phyloP scores from a whole-genome alignment of 2,797 vertebrate genomes.

The Taeniopygia guttata region DNA sequence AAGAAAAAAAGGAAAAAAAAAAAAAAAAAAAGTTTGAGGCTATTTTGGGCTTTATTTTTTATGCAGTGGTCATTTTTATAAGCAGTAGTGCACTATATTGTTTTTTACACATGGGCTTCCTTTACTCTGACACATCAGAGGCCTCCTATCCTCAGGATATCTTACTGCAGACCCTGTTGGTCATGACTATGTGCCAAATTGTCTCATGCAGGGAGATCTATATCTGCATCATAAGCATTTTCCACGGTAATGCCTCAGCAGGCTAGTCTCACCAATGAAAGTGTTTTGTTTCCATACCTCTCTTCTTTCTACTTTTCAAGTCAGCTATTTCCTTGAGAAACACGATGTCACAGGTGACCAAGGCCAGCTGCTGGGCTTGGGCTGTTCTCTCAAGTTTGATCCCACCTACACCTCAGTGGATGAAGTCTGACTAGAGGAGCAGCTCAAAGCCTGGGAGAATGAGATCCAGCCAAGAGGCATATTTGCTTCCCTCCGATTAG shows the following conservation, averaged over 20 bases:
- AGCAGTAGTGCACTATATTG: background rate
- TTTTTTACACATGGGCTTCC: background rate
- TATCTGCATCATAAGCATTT: background rate
- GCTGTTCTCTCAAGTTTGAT: background rate
- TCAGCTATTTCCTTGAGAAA: constrained; percentile 65
- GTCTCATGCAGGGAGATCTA: background rate
- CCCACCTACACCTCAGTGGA: background rate
- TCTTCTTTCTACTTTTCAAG: constrained; percentile 11
- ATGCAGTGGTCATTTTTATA: background rate
- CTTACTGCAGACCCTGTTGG: background rate
- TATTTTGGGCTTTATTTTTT: background rate
- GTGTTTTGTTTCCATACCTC: constrained; percentile 16
- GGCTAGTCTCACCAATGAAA: background rate
- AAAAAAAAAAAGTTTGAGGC: background rate
- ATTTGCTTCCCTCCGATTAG: background rate
- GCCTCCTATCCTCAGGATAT: background rate
- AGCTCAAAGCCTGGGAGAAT: background rate
- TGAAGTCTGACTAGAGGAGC: background rate
- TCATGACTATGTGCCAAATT: background rate
- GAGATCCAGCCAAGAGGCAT: background rate
- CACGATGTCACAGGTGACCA: background rate
- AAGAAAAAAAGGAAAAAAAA: no score
- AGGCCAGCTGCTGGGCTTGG: background rate
- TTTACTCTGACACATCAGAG: background rate
- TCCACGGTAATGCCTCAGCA: fast-evolving